phyloP scores from a whole-genome alignment of 2,113 vertebrate genomes.

The Paramisgurnus dabryanus region DNA sequence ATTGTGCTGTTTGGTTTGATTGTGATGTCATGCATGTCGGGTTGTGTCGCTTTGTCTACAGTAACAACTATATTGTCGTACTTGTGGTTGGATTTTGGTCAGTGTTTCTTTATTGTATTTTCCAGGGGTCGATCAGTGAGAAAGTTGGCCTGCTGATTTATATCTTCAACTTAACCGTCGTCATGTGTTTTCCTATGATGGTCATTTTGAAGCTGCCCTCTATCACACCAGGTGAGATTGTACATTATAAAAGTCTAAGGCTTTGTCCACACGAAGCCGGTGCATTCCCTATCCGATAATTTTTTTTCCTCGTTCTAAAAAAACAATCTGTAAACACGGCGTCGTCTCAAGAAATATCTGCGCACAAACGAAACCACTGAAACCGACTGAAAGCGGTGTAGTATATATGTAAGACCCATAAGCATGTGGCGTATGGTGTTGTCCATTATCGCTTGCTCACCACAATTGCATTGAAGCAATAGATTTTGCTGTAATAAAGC shows the following conservation, averaged over 20 bases:
- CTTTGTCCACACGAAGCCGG: too few species aligned
- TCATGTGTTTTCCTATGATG: constrained; percentile 79
- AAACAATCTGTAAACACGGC: too few species aligned
- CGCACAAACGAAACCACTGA: too few species aligned
- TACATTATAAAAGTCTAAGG: background rate
- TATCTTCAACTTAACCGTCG: constrained; percentile 69
- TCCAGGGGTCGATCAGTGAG: constrained; percentile 80
- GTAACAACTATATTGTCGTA: background rate
- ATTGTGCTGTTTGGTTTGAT: background rate
- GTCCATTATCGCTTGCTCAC: too few species aligned
- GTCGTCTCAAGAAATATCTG: too few species aligned
- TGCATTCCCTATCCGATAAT: too few species aligned
- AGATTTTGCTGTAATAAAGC: too few species aligned
- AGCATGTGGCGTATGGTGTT: too few species aligned
- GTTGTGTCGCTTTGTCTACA: background rate
- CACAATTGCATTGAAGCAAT: too few species aligned
- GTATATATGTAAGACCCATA: too few species aligned
- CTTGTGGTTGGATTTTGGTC: background rate
- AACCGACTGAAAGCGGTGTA: too few species aligned
- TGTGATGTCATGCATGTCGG: background rate
- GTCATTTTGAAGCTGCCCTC: constrained; percentile 79
- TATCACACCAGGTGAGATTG: constrained; percentile 80
- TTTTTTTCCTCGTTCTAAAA: too few species aligned
- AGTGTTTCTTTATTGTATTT: constrained; percentile 20
- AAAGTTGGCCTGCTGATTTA: constrained; percentile 76